These are phyloP conservation scores for Anagrus nilaparvatae DNA, from an alignment of 1,140 invertebrate species.

Conservation along the genomic window DNA sequence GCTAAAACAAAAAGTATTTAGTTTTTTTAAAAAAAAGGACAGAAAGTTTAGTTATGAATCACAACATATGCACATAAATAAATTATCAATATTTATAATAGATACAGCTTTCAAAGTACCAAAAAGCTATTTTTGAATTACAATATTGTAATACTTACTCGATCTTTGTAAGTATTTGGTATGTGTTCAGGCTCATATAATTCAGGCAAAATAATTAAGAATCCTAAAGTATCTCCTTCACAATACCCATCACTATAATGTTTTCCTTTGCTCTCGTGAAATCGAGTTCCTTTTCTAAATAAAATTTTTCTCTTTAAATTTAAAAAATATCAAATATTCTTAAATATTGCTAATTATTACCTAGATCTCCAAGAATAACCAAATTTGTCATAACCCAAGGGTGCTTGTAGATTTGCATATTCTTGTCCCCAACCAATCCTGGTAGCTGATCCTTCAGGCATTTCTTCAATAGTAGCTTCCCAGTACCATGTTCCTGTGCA, in stretches of 20 bases:
- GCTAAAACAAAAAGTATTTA: conserved; percentile 46
- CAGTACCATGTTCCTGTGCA: conserved; percentile 86
- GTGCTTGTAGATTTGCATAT: conserved; percentile 88
- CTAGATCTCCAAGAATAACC: conserved; percentile 95
- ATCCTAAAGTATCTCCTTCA: conserved; percentile 89
- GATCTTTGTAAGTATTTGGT: conserved; percentile 86
- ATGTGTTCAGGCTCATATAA: conserved; percentile 52
- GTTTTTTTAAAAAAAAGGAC: conserved; percentile 4
- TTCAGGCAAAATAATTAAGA: conserved; percentile 74
- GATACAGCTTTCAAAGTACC: too few species aligned
- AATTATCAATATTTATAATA: too few species aligned
- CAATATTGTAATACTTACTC: conserved; percentile 48
- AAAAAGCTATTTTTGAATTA: too few species aligned
- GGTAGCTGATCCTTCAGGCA: conserved; percentile 86
- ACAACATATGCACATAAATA: too few species aligned
- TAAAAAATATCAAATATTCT: too few species aligned
- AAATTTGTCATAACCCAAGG: conserved; percentile 94
- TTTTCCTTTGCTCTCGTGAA: conserved; percentile 91
- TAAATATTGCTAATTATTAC: conserved; percentile 43
- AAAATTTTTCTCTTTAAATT: conserved; percentile 11
- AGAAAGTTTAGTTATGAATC: conserved; percentile 2
- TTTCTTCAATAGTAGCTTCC: conserved; percentile 87
- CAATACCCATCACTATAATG: conserved; percentile 79
- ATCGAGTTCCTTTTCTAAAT: conserved; percentile 70
- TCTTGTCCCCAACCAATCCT: conserved; percentile 92